Evolutionary conservation across 2,888 invertebrate genomes (phyloP).

Genomic region (Cephus nigrinus): DNA sequence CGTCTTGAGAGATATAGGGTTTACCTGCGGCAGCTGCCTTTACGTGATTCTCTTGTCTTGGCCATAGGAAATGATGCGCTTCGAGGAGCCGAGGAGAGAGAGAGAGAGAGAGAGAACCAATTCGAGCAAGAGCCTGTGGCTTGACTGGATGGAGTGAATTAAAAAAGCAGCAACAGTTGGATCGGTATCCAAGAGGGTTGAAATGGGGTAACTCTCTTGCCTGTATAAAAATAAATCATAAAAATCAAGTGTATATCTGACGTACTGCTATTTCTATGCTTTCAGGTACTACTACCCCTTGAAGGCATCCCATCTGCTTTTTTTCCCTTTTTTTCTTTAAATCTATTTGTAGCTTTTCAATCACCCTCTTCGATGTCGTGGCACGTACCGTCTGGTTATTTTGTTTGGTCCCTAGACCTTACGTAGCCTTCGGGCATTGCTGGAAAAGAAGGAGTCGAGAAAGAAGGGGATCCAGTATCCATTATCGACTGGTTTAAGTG

Average conservation of each 20-base stretch:
- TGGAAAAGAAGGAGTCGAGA: background rate
- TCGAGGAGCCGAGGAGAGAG: background rate
- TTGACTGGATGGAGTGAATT: background rate
- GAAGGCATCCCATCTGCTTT: background rate
- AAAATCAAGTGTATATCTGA: background rate
- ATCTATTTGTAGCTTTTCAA: background rate
- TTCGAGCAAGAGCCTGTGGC: background rate
- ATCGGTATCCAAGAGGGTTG: background rate
- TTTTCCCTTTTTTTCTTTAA: background rate
- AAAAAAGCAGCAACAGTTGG: background rate
- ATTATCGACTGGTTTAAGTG: background rate
- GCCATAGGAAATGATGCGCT: background rate
- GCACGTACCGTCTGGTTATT: background rate
- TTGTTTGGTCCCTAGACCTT: background rate
- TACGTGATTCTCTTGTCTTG: background rate
- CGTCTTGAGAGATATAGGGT: background rate
- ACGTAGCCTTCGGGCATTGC: background rate
- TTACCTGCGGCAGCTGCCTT: background rate
- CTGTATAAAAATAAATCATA: background rate
- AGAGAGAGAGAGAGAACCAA: background rate
- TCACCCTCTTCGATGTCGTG: background rate
- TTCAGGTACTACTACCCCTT: background rate
- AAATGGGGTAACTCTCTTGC: background rate
- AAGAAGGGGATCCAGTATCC: background rate
- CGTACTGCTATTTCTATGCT: background rate